Base-by-base conservation (phyloP, 30 jellyfish, hydroid and myxozoan species). In the Rhopilema esculentum region DNA sequence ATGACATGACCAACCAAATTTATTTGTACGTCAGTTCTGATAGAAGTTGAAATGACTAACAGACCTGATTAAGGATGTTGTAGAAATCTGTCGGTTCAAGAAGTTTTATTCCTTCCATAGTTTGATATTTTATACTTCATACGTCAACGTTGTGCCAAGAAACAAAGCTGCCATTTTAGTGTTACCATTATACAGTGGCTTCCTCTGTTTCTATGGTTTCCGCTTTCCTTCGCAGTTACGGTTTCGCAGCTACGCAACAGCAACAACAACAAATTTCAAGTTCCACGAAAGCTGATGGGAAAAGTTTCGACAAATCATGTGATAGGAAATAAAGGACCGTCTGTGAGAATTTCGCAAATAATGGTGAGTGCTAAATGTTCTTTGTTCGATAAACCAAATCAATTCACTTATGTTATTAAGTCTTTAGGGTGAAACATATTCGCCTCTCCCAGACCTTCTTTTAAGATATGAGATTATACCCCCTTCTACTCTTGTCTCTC, bases 1-100 rank as follows among this genome's bases (percentile, higher is more conserved):
- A n/a, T n/a, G n/a, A n/a, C n/a, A n/a, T n/a, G n/a, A n/a, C n/a
- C n/a, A n/a, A n/a, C n/a, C n/a, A n/a, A n/a, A n/a, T n/a, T n/a
- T n/a, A n/a, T n/a, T n/a, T n/a, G n/a, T n/a, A n/a, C n/a, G n/a
- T 40, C 57, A 12, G 9, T 40, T 40, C 6, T 2, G 12, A 40
- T 2, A 2, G 72, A 20, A 90, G 63, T 24, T 26, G 2, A 23
- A 1, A 22, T 23, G 2, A 22, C 18, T 1, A 25, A 4, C 57
- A 24, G 28, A 77, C 94, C 91, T 95, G 99, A 63, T 95, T 95
- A 1, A 95, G 85, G 33, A 95, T 80, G 79, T 95, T 95, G 89
- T 76, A 95, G 29, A 95, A 83, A 8, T 83, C 93, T 49, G 93
- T 90, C 26, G 99, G 97, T 23, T 89, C 97, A 25, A 95, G 76